Base-by-base conservation (phyloP, 2,113 vertebrate species). In the Mobula hypostoma region DNA sequence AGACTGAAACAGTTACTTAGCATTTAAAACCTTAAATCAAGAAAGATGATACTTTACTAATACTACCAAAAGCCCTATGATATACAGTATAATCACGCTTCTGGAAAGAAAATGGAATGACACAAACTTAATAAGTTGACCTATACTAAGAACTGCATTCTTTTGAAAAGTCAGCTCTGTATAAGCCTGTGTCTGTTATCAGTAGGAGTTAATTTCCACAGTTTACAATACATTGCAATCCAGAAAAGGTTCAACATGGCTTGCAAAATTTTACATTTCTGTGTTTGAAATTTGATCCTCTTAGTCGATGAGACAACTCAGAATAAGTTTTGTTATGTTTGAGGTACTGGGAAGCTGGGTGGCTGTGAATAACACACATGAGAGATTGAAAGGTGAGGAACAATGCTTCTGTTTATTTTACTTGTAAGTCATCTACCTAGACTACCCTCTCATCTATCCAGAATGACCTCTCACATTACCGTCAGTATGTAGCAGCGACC, bases 101-200 rank as follows among this genome's bases (percentile, higher is more conserved):
- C 83, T 63, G 58, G 56, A 63, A 56, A 88, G 83, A 24, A 88
- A 88, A n/a, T 88, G 83, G 83, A 88, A n/a, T 88, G 83, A 63
- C 83, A 88, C 83, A 15, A 88, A n/a, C 12, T n/a, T 88, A 88
- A 88, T 88, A 27, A 63, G 83, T 63, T 88, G 83, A 88, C 83
- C 83, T n/a, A 56, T 17, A 63, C n/a, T 88, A 56, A n/a, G 61
- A 88, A 88, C 29, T 88, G 83, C 56, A 2, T 27, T 88, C 61
- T 12, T 27, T 63, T 56, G 83, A 88, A 88, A 88, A 63, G 27
- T 27, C 27, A 63, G 24, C 27, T n/a, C 24, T 88, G 27, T n/a
- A 58, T 61, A 56, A 1, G 29, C 58, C 61, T 63, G 58, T 32
- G 27, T n/a, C 58, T 29, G 1, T 63, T 61, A 88, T 63, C 83